Evolutionary conservation across 2,888 invertebrate genomes (phyloP).

Genomic region (Amaurobius ferox): DNA sequence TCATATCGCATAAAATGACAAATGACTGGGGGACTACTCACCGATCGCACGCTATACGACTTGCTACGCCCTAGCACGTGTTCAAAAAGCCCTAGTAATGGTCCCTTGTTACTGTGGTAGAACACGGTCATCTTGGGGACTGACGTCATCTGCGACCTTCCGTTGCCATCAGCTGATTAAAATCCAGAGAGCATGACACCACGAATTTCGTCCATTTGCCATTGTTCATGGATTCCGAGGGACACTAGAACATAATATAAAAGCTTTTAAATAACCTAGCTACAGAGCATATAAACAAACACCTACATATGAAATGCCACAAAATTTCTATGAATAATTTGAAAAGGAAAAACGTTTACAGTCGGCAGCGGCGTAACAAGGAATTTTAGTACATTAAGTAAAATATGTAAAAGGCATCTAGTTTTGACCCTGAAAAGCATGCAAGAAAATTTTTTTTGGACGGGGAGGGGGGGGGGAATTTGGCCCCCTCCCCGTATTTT

Average conservation of each 20-base stretch:
- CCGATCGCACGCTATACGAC: conserved; percentile 25
- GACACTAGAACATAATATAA: conserved; percentile 12
- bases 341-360: too few relatives aligned
- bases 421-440: too few relatives aligned
- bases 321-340: too few relatives aligned
- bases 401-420: too few relatives aligned
- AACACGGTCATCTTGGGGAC: conserved; percentile 24
- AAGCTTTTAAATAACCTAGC: background rate
- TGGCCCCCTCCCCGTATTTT: too few relatives aligned
- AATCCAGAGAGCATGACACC: conserved; percentile 53
- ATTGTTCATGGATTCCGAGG: background rate
- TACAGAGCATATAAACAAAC: too few relatives aligned
- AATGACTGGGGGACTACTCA: background rate
- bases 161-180: conserved; percentile 59
- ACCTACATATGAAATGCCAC: too few relatives aligned
- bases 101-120: conserved; percentile 19
- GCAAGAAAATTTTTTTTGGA: too few relatives aligned
- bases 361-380: too few relatives aligned
- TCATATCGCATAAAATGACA: background rate
- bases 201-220: background rate
- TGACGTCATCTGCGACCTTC: conserved; percentile 42
- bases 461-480: too few relatives aligned
- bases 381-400: too few relatives aligned
- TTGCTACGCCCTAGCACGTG: conserved; percentile 9
- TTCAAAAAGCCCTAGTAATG: conserved; percentile 27